A percentile compares a stretch with the other conserved stretches of the same genome.
These are phyloP conservation scores for Hycleus phaleratus DNA, from an alignment of 1,140 invertebrate species.

Conservation along the genomic window DNA sequence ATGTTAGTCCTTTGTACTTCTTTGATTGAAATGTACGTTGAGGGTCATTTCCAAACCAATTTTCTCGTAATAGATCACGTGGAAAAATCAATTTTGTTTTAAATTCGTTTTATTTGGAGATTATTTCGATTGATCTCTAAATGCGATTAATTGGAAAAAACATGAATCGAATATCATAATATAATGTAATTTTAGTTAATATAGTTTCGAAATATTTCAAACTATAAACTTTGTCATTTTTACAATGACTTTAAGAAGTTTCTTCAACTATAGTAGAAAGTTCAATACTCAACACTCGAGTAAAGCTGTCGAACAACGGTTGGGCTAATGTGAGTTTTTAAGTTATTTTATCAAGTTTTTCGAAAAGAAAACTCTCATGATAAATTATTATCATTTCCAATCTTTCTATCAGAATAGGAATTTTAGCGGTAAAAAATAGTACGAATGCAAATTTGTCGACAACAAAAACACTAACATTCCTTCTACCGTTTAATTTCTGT, in stretches of 20 bases:
- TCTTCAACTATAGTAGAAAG: neutral
- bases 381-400: neutral
- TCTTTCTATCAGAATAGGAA: neutral
- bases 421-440: neutral
- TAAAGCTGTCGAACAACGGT: neutral
- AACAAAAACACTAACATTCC: neutral
- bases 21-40: slow-evolving; percentile 11
- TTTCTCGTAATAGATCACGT: slow-evolving; percentile 2
- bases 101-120: neutral
- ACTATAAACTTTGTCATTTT: no score
- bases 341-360: slow-evolving; percentile 1
- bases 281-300: neutral
- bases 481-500: neutral
- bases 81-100: slow-evolving; percentile 2
- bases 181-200: neutral
- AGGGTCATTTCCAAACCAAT: slow-evolving; percentile 8
- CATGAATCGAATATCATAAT: neutral
- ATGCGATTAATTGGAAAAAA: neutral
- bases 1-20: slow-evolving; percentile 6
- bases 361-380: neutral
- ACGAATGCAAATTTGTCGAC: neutral
- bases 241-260: neutral
- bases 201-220: neutral
- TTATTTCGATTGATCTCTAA: neutral
- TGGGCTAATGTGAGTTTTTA: slow-evolving; percentile 5